phyloP scores from a whole-genome alignment of 2,888 invertebrate species.

The Chaitophorus viminalis region DNA sequence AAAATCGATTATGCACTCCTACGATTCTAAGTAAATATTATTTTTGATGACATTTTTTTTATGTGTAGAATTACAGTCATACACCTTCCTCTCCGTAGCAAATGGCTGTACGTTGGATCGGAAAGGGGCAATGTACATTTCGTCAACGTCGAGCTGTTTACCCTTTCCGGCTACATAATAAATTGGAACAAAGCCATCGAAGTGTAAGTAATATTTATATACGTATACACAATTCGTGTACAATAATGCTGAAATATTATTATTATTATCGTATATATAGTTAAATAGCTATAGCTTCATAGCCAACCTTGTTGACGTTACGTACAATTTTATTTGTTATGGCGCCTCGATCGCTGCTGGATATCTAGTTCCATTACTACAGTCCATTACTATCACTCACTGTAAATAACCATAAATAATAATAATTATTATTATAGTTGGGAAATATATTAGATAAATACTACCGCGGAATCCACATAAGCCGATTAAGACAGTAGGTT shows the following conservation, averaged over 20 bases:
- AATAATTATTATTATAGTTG: background rate
- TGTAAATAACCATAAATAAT: slow-evolving; percentile 24
- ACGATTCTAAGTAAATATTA: background rate
- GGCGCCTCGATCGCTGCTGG: slow-evolving; percentile 44
- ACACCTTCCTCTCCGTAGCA: slow-evolving; percentile 95
- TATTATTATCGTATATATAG: background rate
- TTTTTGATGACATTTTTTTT: slow-evolving; percentile 61
- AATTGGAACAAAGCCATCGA: slow-evolving; percentile 99
- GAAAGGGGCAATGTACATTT: slow-evolving; percentile 98
- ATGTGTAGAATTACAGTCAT: slow-evolving; percentile 88
- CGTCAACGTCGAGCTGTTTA: slow-evolving; percentile 95
- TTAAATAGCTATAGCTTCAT: background rate
- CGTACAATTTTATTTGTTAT: slow-evolving; percentile 13
- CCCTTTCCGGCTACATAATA: slow-evolving; percentile 96
- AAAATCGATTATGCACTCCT: background rate
- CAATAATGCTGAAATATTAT: background rate
- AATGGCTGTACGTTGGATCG: slow-evolving; percentile 98
- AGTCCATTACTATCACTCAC: slow-evolving; percentile 36
- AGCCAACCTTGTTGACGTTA: background rate
- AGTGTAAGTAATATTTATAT: slow-evolving; percentile 81
- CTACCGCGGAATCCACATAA: background rate
- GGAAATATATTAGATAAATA: slow-evolving; percentile 6
- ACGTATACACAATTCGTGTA: too few relatives aligned
- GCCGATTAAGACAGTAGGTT: background rate
- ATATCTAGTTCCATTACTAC: slow-evolving; percentile 40